Conservation (phyloP, 2,113 vertebrate genomes). For the Antechinus flavipes region DNA sequence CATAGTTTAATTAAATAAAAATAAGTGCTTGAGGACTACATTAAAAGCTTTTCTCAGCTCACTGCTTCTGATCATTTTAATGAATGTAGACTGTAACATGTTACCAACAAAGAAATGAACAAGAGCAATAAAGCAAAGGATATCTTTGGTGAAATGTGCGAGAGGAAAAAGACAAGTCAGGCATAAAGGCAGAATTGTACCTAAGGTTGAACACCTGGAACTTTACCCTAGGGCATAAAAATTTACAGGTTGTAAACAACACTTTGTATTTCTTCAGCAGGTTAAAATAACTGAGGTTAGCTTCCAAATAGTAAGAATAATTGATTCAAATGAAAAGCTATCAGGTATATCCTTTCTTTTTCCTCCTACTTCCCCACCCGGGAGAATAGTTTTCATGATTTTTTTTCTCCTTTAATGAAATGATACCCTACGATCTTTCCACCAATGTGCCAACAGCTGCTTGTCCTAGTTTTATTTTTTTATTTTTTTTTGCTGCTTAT, state of each 20-base stretch:
- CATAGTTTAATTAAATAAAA: slow-evolving; percentile 66
- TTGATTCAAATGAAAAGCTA: background rate
- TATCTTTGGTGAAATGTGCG: background rate
- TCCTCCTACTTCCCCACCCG: background rate
- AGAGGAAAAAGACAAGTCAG: background rate
- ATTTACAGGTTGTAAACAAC: background rate
- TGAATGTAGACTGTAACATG: background rate
- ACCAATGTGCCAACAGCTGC: background rate
- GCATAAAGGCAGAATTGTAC: background rate
- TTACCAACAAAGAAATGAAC: background rate
- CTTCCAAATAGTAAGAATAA: background rate
- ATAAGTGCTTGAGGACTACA: slow-evolving; percentile 58
- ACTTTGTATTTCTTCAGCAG: background rate
- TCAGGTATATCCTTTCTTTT: background rate
- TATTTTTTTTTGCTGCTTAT: background rate
- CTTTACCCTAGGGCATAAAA: background rate
- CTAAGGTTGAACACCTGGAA: background rate
- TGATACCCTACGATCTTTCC: background rate
- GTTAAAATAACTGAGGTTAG: background rate
- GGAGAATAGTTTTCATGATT: background rate
- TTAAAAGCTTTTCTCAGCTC: slow-evolving; percentile 18
- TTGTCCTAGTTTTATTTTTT: background rate
- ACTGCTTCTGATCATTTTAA: background rate
- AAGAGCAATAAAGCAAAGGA: background rate
- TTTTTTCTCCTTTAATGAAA: background rate